Evolutionary conservation across 2,113 vertebrate genomes (phyloP).

Genomic region (Octodon degus): DNA sequence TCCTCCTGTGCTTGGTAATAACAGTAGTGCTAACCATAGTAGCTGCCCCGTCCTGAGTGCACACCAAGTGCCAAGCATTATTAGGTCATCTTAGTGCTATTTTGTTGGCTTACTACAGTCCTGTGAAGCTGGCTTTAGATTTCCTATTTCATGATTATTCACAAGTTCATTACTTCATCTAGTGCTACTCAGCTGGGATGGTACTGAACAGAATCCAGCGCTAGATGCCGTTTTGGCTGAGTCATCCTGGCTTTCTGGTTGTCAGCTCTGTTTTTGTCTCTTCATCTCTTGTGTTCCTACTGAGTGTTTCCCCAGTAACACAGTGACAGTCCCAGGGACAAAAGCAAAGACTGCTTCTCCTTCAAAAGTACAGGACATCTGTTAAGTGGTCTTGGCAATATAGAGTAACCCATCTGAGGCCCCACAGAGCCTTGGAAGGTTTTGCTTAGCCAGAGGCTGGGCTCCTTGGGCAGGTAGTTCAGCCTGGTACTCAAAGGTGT

Average conservation of each 20-base stretch:
- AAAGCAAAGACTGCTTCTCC: not conserved
- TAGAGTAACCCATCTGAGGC: not conserved
- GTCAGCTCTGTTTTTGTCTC: not conserved
- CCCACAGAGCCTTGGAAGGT: too few species aligned
- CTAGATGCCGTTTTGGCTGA: not conserved
- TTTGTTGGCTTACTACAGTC: not conserved
- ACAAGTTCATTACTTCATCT: not conserved
- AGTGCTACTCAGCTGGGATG: not conserved
- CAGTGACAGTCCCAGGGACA: not conserved
- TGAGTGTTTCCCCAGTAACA: rapidly evolving
- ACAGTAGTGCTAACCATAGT: not conserved
- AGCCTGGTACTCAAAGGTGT: not conserved
- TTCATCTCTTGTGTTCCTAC: not conserved
- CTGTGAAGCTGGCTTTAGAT: not conserved
- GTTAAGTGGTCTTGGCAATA: not conserved
- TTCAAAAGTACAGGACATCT: not conserved
- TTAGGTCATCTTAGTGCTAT: not conserved
- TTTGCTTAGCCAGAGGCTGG: not conserved
- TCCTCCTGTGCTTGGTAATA: not conserved
- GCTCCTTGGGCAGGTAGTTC: not conserved
- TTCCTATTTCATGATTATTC: not conserved
- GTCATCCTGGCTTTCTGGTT: not conserved
- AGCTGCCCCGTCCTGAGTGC: not conserved
- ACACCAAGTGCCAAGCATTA: not conserved
- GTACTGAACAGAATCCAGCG: not conserved